Evolutionary conservation across 2,888 invertebrate genomes (phyloP), one percentile per base, ranked within the genome.

Genomic region (Cerastis rubricosa): DNA sequence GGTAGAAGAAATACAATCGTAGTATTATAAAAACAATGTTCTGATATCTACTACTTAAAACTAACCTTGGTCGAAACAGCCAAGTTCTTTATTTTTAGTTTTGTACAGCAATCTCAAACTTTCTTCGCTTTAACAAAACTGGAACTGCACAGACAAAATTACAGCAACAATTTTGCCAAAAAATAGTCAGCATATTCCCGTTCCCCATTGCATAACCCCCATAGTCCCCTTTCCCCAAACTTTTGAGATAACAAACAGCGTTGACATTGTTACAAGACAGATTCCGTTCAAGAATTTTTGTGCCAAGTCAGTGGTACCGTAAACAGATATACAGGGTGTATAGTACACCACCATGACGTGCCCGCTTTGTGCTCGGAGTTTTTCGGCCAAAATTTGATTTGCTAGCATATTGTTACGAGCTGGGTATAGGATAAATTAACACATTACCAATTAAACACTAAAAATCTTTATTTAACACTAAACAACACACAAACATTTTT

Each of bases 211-310:
- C 76, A 78, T 76, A 75, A 68, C 78, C 51, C 57, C 64, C 74
- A 11, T 35, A 40, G 59, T 70, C 22, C 47, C 57, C 61, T 72
- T 35, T 43, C 51, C 51, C 25, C 35, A 83, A 88, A 83, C 80
- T 88, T 84, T 73, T 76, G 71, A 81, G 83, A 88, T 88, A 83
- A 86, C 89, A 87, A 76, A 86, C 83, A 81, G 73, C 75, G 83
- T 88, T 85, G 87, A 88, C 88, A 89, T 84, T 86, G 88, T 89
- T 81, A 84, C 81, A 80, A 85, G 78, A 78, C 78, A 80, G 79
- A 72, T 74, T 83, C 65, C 66, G 67, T 57, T 78, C 69, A 75
- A 83, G 81, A 85, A 83, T 89, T 78, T 88, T 89, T 86, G 78
- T 86, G 88, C 83, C 76, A 66, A 87, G 72, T 88, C 86, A 81